Evolutionary conservation across 2,888 invertebrate species (phyloP), one percentile per base, ranked within the genome.

Genomic region (Trissonchulus latispiculum): DNA sequence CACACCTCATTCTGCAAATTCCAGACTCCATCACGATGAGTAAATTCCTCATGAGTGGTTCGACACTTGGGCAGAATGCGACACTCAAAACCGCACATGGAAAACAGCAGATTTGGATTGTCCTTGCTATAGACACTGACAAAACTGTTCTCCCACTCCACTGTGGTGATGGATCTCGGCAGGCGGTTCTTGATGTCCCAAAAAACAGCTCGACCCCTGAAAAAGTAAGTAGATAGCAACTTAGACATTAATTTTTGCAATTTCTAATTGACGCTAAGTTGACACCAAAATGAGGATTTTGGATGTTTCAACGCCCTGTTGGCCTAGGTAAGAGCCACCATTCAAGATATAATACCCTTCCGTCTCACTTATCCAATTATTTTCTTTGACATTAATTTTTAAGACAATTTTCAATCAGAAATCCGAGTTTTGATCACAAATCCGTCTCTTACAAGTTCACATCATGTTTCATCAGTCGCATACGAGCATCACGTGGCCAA

Each of bases 111-210:
- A 85, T 99, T 99, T 0, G 99, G 99, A 86, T 99, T 99, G 83
- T 99, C 99, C 84, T 99, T 97, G 32, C 96, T 96, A 85, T 99
- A 99, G 0, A 95, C 97, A 0, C 96, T 97, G 15, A 99, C 97
- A 83, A 99, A 99, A 80, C 96, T 96, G 83, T 91, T 93, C 84
- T 99, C 97, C 99, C 99, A 99, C 81, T 96, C 93, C 69, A 99
- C 93, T 0, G 99, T 99, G 0, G 99, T 99, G 1, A 96, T 93
- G 0, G 97, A 97, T 64, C 99, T 89, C 0, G 99, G 99, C 75
- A 99, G 85, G 68, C 99, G 90, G 85, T 99, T 99, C 87, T 99
- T 99, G 76, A 99, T 99, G 82, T 99, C 99, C 99, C 99, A 99
- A 85, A 99, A 99, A 0, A 99, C 99, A 23, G 99, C 99, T 71